Base-by-base conservation (phyloP, 2,888 invertebrate species). In the Ophioninae sp. region DNA sequence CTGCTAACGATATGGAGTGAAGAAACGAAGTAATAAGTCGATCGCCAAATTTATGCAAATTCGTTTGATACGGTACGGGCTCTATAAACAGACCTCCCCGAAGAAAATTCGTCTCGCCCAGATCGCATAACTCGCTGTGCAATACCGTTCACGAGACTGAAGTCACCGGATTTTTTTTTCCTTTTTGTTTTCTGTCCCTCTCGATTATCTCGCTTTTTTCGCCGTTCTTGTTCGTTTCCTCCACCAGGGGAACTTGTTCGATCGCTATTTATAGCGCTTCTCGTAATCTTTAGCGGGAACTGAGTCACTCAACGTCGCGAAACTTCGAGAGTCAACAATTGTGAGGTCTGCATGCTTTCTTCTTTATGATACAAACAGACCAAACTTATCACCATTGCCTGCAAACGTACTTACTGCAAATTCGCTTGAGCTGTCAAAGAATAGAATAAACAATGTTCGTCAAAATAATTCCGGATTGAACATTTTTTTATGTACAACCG, bases 21-120 rank as follows among this genome's bases (percentile, higher is more conserved):
- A 56, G 74, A 79, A 62, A 86, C 87, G 87, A 89, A 86, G 37
- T 21, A 30, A 30, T 13, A 87, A 86, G 86, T 81, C 89, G 89
- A 89, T 90, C 89, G 88, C 87, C 88, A 89, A 91, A 90, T 90
- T 91, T 89, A 90, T 91, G 90, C 88, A 87, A 88, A 89, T 90
- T 30, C 67, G 20, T 37, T 23, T 37, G 20, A 74, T 75, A 30
- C 62, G 6, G 50, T 74, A 79, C 81, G 77, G 85, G 84, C 86
- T 81, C 85, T 82, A 86, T 81, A 84, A 82, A 72, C 85, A 78
- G 83, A 82, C 85, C 83, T 82, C 79, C 41, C 79, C 56, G 81
- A 84, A 79, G 74, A 80, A 83, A 86, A 86, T 85, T 83, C 78
- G 84, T 78, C 81, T 79, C 85, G 83, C 70, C 83, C 79, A 50